These are phyloP conservation scores for Ceuthmochares aereus DNA, from an alignment of 2,113 vertebrate species.

Conservation along the genomic window DNA sequence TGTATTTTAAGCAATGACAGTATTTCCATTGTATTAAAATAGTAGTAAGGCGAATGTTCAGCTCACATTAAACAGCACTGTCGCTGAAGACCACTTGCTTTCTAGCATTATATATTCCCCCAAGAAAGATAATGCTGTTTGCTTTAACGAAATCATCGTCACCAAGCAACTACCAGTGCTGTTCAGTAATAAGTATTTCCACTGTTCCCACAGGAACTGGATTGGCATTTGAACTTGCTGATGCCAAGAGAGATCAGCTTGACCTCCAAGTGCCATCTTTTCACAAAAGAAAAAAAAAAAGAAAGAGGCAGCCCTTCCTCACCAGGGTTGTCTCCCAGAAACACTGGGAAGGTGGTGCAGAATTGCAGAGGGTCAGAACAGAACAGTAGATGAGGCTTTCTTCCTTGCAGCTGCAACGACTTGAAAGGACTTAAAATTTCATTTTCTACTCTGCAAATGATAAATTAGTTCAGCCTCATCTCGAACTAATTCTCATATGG, in stretches of 20 bases:
- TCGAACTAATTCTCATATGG: not conserved
- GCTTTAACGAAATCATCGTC: conserved; percentile 53
- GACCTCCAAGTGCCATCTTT: not conserved
- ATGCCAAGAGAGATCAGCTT: conserved; percentile 27
- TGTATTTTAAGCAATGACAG: conserved; percentile 56
- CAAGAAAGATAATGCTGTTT: conserved; percentile 51
- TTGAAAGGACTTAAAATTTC: not conserved
- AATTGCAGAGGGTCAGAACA: not conserved
- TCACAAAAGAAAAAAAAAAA: too few species aligned
- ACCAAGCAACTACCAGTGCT: conserved; percentile 48
- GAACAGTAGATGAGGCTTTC: not conserved
- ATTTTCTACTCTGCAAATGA: not conserved
- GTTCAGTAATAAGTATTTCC: conserved; percentile 55
- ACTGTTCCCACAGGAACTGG: conserved; percentile 57
- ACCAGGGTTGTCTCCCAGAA: not conserved
- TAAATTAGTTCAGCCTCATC: not conserved
- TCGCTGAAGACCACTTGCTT: conserved; percentile 7
- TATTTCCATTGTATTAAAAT: conserved; percentile 54
- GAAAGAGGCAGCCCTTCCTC: not conserved
- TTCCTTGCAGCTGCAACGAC: not conserved
- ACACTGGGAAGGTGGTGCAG: not conserved
- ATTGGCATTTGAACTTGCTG: not conserved
- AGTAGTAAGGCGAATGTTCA: conserved; percentile 34
- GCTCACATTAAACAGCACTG: conserved; percentile 51
- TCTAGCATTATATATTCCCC: conserved; percentile 44